These are phyloP conservation scores for Pogonophryne albipinna DNA, from an alignment of 2,797 vertebrate species.

Conservation along the genomic window DNA sequence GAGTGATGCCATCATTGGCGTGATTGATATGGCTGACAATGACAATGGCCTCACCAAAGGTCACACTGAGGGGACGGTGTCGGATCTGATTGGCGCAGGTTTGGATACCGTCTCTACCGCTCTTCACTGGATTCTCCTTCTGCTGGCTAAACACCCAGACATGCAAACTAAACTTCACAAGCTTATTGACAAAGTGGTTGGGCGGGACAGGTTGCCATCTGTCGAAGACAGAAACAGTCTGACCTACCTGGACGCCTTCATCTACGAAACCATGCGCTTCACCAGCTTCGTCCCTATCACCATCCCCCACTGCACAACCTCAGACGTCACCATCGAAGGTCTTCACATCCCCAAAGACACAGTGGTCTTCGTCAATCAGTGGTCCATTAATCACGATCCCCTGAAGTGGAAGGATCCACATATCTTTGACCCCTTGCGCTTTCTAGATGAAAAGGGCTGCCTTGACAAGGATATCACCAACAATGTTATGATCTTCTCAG, in stretches of 20 bases:
- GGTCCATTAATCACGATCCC: conserved; percentile 88
- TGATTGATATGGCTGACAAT: conserved; percentile 64
- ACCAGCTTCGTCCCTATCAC: conserved; percentile 88
- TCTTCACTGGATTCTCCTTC: conserved; percentile 86
- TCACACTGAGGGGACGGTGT: conserved; percentile 81
- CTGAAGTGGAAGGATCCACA: conserved; percentile 84
- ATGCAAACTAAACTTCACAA: conserved; percentile 82
- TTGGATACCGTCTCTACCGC: conserved; percentile 86
- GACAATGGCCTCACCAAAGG: conserved; percentile 71
- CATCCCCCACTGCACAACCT: conserved; percentile 88
- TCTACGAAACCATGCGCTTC: conserved; percentile 87
- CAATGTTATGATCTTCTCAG: conserved; percentile 87
- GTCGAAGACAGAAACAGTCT: conserved; percentile 76
- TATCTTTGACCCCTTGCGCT: conserved; percentile 82
- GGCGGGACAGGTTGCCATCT: conserved; percentile 78
- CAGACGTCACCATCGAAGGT: conserved; percentile 82
- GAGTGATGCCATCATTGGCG: conserved; percentile 84
- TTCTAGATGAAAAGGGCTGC: conserved; percentile 76
- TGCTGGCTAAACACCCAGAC: conserved; percentile 82
- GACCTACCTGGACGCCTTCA: conserved; percentile 85
- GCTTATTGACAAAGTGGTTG: conserved; percentile 84
- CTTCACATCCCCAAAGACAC: conserved; percentile 86
- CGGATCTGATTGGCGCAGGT: conserved; percentile 86
- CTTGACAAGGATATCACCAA: conserved; percentile 81
- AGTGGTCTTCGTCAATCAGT: conserved; percentile 89